Evolutionary conservation across 2,113 vertebrate species (phyloP), one percentile per base, ranked within the genome.

Genomic region (Thinocorus orbignyianus): DNA sequence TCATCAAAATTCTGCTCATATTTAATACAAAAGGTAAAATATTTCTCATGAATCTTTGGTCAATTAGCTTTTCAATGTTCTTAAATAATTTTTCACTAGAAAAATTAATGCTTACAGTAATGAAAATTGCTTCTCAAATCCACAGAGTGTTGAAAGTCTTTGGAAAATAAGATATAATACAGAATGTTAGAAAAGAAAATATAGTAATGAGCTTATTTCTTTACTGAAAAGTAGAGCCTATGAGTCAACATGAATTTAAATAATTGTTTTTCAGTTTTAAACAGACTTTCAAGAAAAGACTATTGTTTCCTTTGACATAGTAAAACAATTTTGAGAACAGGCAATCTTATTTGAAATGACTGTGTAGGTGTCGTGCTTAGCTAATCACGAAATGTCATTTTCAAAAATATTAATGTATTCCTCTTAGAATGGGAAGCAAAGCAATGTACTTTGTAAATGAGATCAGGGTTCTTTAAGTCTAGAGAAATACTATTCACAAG

Each of bases 321-420:
- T 93, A 95, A 92, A 94, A 95, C 78, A 97, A 93, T 97, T 96
- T 88, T 54, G 54, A 93, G 57, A 92, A 54, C 62, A 95, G 82
- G 51, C 44, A 95, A 92, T 95, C 76, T 94, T 90, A 95, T 92
- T 95, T 96, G 73, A 96, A 97, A 95, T 77, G 78, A 81, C 41
- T 96, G 69, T 95, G 93, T 94, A 94, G 81, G 86, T 89, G 94
- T 81, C 24, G 25, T 71, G 81, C 88, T 96, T 96, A 94, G 81
- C 82, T 97, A 97, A 96, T 97, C 93, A 97, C 82, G 69, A 97
- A 97, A 97, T 97, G 91, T 85, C 82, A 96, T 93, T 92, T 91
- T 89, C 58, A 88, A 97, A 94, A 92, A 90, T 89, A 95, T 92
- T 94, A 95, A 96, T 86, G 17, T 76, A 73, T 95, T 95, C 78